A percentile compares a stretch with the other conserved stretches of the same genome.
phyloP scores from a whole-genome alignment of 2,888 invertebrate genomes.

The Heteropelma amictum region DNA sequence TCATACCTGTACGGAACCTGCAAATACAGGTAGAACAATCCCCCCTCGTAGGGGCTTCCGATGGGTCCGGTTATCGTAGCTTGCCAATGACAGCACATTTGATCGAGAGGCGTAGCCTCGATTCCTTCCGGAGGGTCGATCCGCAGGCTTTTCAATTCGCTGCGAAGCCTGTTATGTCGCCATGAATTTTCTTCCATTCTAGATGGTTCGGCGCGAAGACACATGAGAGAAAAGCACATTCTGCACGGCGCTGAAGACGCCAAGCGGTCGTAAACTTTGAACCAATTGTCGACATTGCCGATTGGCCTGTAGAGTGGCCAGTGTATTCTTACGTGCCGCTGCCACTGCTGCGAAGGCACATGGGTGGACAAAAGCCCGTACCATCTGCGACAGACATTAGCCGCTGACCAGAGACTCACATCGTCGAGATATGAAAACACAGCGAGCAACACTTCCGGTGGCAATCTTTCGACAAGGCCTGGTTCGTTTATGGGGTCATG shows the following conservation, averaged over 20 bases:
- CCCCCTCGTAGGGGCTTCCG: constrained; percentile 96
- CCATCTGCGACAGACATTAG: constrained; percentile 93
- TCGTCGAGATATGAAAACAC: constrained; percentile 95
- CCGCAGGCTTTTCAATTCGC: constrained; percentile 85
- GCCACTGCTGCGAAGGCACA: constrained; percentile 89
- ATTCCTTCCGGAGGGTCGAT: constrained; percentile 93
- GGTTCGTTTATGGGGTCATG: constrained; percentile 78
- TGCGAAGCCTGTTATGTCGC: constrained; percentile 88
- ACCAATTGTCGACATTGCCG: constrained; percentile 87
- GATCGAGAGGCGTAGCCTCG: constrained; percentile 88
- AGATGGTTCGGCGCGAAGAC: constrained; percentile 82
- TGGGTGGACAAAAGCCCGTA: constrained; percentile 88
- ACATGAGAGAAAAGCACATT: constrained; percentile 92
- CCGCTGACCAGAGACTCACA: constrained; percentile 92
- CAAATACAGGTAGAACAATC: constrained; percentile 93
- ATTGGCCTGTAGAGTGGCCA: constrained; percentile 94
- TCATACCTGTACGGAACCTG: constrained; percentile 90
- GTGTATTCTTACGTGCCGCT: constrained; percentile 85
- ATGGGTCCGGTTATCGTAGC: constrained; percentile 94
- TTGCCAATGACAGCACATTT: constrained; percentile 94
- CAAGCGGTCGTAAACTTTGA: constrained; percentile 83
- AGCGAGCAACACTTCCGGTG: constrained; percentile 89
- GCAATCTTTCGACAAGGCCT: constrained; percentile 84
- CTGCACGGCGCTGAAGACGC: constrained; percentile 83
- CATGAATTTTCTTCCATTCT: constrained; percentile 87